A percentile compares a stretch with the other conserved stretches of the same genome.
Conservation (phyloP, 2,888 invertebrate species). For the Hypsopygia costalis region DNA sequence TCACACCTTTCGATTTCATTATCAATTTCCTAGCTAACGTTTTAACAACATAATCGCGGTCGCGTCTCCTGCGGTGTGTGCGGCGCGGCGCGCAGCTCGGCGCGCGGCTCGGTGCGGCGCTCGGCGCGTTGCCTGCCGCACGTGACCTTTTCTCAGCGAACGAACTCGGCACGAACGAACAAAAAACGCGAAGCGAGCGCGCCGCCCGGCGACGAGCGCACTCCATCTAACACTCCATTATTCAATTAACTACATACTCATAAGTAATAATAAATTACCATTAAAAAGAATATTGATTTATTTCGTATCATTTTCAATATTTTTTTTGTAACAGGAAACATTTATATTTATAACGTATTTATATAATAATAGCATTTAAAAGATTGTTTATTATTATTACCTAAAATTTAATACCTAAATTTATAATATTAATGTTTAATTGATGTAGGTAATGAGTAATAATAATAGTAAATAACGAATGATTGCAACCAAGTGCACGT, state of each 20-base stretch:
- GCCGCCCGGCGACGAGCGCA: constrained; percentile 60
- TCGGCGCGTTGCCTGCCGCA: constrained; percentile 28
- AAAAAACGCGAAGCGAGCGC: constrained; percentile 71
- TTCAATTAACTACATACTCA: constrained; percentile 80
- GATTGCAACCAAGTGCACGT: constrained; percentile 70
- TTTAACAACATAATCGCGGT: constrained; percentile 76
- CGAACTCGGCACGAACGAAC: constrained; percentile 67
- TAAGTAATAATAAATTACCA: constrained; percentile 79
- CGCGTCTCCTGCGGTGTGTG: constrained; percentile 63
- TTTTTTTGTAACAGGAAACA: constrained; percentile 82
- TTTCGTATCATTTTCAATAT: constrained; percentile 80
- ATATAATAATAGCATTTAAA: constrained; percentile 82
- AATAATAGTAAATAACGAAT: constrained; percentile 75
- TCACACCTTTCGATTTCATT: constrained; percentile 78
- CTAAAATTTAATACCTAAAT: constrained; percentile 80
- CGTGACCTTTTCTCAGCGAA: constrained; percentile 54
- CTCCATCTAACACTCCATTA: constrained; percentile 73
- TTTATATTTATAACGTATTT: constrained; percentile 82
- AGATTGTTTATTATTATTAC: constrained; percentile 81
- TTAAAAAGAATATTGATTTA: constrained; percentile 80
- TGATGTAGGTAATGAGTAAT: constrained; percentile 78
- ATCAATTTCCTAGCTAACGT: constrained; percentile 81
- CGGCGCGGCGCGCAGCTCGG: constrained; percentile 29
- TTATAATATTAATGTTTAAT: constrained; percentile 80
- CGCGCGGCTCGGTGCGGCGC: constrained; percentile 15